phyloP scores from a whole-genome alignment of 2,888 invertebrate genomes.

The Oscheius onirici region DNA sequence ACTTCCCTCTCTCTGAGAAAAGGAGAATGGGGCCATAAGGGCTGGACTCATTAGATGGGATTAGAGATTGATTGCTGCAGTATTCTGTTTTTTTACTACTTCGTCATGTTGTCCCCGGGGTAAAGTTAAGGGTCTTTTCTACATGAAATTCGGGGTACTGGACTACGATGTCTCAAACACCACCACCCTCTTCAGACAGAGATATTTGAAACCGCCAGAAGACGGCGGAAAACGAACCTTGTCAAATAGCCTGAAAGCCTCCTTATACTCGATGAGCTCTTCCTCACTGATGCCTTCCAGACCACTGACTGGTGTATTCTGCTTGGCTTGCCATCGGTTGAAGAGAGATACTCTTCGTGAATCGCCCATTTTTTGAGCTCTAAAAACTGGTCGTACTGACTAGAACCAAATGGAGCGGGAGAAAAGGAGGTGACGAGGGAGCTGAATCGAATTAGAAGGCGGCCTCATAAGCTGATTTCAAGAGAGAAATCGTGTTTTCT shows the following conservation, averaged over 20 bases:
- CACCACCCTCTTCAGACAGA: constrained; percentile 7
- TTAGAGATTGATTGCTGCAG: too few relatives aligned
- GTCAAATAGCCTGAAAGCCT: constrained; percentile 71
- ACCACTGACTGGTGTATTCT: constrained; percentile 50
- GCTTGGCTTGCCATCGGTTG: constrained; percentile 69
- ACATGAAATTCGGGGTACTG: background rate
- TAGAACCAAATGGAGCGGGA: background rate
- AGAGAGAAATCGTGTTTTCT: background rate
- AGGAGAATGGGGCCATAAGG: background rate
- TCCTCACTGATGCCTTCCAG: constrained; percentile 70
- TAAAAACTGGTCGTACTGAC: background rate
- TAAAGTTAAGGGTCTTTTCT: background rate
- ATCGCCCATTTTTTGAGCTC: constrained; percentile 34
- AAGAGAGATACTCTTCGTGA: constrained; percentile 67
- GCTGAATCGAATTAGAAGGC: background rate
- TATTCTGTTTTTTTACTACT: too few relatives aligned
- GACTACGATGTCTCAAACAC: background rate
- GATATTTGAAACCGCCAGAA: constrained; percentile 8
- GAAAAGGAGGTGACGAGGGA: constrained; percentile 9
- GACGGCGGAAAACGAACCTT: constrained; percentile 56
- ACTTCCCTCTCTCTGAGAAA: background rate
- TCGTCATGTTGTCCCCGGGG: background rate
- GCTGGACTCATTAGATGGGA: background rate
- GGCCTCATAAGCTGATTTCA: constrained; percentile 3
- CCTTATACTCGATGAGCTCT: constrained; percentile 70